Evolutionary conservation across 2,113 vertebrate genomes (phyloP), one percentile per base, ranked within the genome.

Genomic region (Gasterosteus nipponicus): DNA sequence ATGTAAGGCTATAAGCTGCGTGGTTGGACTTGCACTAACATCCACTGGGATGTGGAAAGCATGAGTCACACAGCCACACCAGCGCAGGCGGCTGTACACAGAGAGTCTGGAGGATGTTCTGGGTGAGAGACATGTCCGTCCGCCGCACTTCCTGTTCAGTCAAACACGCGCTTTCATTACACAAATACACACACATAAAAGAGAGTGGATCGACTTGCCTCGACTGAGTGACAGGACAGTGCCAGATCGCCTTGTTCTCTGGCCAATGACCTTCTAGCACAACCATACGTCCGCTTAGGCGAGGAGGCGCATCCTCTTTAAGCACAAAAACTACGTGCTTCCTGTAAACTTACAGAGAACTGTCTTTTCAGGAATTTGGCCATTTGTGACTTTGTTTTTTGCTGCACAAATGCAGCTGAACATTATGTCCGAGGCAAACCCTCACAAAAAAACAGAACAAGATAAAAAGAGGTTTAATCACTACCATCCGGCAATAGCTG

Each of bases 11-110:
- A 39, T 29, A 61, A 78, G 82, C 80, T 65, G 78, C 76, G 81
- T 82, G 82, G 78, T 76, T 69, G 80, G 78, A 74, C 86, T 73
- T 85, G 69, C 57, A 75, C 82, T 68, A 77, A 89, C 86, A 87
- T 89, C 89, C 80, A 91, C 78, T 69, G 77, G 91, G 84, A 91
- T 85, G 85, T 90, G 92, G 92, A 92, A 93, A 92, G 49, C 82
- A 72, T 93, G 90, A 93, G 88, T 93, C 92, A 93, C 81, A 19
- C 82, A 75, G 67, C 33, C 78, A 77, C 78, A 59, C 80, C 85
- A 69, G 74, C 54, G 72, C 83, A 82, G 80, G 84, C 61, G 56
- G 81, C 84, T 80, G 87, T 79, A 87, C 84, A 73, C 71, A 2
- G 71, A 61, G 68, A 90, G 76, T 86, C 89, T 87, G 88, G 87